Evolutionary conservation across 2,797 vertebrate genomes (phyloP), one percentile per base, ranked within the genome.

Genomic region (Myotis findleyi): DNA sequence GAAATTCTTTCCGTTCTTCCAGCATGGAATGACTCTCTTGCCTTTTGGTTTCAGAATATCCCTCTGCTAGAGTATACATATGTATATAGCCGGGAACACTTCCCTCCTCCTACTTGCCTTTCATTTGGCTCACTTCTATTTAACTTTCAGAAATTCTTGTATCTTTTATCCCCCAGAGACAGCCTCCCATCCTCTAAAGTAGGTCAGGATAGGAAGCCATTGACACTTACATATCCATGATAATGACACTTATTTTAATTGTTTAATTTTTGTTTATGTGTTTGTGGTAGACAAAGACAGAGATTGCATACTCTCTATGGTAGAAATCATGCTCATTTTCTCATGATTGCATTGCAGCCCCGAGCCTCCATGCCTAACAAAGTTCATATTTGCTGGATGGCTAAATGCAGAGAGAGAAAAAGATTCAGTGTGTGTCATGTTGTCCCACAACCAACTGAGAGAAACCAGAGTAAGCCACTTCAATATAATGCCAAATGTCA

Each of bases 91-190:
- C 23, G 49, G 73, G 36, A 86, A 85, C 53, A 89, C 21, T 69
- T 27, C 8, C 44, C n/a, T 85, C 44, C 81, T 81, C 55, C 53
- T 89, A 41, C 11, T 53, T 82, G 44, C 21, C 59, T 89, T 76
- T 81, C 57, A 86, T 83, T 94, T 89, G 75, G 9, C 47, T 89
- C 47, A 81, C 21, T 77, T 82, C 38, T 82, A 18, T 93, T 85
- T 88, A 89, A 69, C 85, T 94, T 89, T 82, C 47, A 94, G 49
- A 77, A 95, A 36, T 95, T 11, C 20, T 38, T 72, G 4, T 87
- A 11, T 88, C 51, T 69, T 57, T 51, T 68, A 2, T 86, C 71
- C 41, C 16, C 77, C 36, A 84, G 44, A 81, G 69, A 12, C 21
- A 89, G 55, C 3, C 8, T 36, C 18, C 64, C 30, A 55, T 72